phyloP scores from a whole-genome alignment of 2,797 vertebrate genomes.

The Sebastes taczanowskii region DNA sequence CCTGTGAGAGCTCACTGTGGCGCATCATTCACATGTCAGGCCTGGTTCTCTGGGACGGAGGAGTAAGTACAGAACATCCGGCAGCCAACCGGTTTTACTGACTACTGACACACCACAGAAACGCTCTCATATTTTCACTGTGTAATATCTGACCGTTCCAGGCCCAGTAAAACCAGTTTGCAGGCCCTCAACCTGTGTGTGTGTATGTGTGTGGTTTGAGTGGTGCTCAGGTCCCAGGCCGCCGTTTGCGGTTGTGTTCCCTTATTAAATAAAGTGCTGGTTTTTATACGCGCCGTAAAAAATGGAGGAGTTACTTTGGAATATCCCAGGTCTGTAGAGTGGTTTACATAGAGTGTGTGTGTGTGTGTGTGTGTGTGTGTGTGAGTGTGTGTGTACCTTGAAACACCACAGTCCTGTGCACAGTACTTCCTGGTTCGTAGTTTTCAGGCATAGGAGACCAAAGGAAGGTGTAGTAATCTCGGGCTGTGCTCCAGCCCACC shows the following conservation, averaged over 20 bases:
- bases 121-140: constrained; percentile 74
- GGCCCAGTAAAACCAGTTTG: constrained; percentile 75
- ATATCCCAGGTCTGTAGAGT: constrained; percentile 50
- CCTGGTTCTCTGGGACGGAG: constrained; percentile 13
- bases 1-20: not conserved
- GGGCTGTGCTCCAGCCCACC: constrained; percentile 98
- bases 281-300: constrained; percentile 78
- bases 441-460: constrained; percentile 96
- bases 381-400: constrained; percentile 85
- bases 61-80: constrained; percentile 34
- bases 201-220: constrained; percentile 63
- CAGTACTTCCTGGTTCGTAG: constrained; percentile 89
- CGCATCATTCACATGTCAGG: not conserved
- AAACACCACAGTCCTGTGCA: constrained; percentile 92
- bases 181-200: constrained; percentile 46
- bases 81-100: constrained; percentile 62
- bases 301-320: constrained; percentile 75
- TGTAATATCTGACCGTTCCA: constrained; percentile 76
- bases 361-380: constrained; percentile 9
- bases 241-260: constrained; percentile 74
- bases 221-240: constrained; percentile 76
- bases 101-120: constrained; percentile 72
- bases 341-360: constrained; percentile 52
- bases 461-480: constrained; percentile 98
- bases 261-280: constrained; percentile 79